Evolutionary conservation across 2,797 vertebrate species (phyloP).

Genomic region (Helostoma temminkii): DNA sequence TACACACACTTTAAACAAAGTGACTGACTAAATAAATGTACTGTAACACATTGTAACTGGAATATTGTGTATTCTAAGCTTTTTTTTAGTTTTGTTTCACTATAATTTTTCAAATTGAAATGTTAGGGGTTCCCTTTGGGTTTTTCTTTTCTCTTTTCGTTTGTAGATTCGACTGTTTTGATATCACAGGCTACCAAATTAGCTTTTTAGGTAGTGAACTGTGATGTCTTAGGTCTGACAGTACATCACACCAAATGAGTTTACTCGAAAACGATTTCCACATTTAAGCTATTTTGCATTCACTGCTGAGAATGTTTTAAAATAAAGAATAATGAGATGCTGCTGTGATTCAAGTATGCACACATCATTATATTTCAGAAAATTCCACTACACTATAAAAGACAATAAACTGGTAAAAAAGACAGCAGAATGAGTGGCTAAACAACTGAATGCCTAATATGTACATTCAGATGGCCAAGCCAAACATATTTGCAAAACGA

Average conservation of each 20-base stretch:
- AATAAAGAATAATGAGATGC: neutral
- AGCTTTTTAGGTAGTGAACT: neutral
- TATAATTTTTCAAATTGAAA: no score
- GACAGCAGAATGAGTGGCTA: neutral
- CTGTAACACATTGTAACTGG: neutral
- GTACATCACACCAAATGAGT: neutral
- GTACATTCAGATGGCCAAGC: neutral
- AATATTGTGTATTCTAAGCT: no score
- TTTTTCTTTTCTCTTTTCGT: slow-evolving; percentile 3
- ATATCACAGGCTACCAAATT: neutral
- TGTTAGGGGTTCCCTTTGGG: neutral
- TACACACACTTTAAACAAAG: no score
- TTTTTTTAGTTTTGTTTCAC: neutral
- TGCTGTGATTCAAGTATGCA: slow-evolving; percentile 24
- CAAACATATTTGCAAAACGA: neutral
- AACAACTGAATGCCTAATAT: neutral
- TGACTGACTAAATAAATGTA: neutral
- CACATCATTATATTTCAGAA: slow-evolving; percentile 2
- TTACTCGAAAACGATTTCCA: neutral
- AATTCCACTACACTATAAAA: slow-evolving; percentile 1
- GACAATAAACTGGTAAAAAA: neutral
- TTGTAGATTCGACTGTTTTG: neutral
- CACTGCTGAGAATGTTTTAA: slow-evolving; percentile 3
- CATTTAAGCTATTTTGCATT: slow-evolving; percentile 9
- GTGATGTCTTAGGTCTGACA: neutral